Evolutionary conservation across 1,140 invertebrate species (phyloP).

Genomic region (Homalodisca vitripennis): DNA sequence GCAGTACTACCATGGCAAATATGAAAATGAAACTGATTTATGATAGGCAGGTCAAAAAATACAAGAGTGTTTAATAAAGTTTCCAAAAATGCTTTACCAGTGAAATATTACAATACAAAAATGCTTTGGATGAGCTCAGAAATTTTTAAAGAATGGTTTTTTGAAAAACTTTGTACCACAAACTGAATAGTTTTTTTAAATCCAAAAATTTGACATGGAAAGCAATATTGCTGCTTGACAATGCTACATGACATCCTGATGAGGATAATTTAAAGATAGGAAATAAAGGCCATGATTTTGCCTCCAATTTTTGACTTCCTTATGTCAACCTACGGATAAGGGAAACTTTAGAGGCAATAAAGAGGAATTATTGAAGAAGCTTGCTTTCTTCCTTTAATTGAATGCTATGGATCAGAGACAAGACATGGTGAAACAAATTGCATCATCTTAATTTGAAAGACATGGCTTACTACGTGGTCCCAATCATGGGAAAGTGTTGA

Average conservation of each 20-base stretch:
- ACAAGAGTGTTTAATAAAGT: slow-evolving; percentile 42
- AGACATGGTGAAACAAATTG: slow-evolving; percentile 11
- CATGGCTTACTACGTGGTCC: slow-evolving; percentile 2
- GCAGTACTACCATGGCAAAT: slow-evolving; percentile 41
- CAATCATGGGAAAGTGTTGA: not conserved
- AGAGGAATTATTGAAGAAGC: slow-evolving; percentile 25
- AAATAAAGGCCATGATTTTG: slow-evolving; percentile 36
- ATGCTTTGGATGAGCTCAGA: slow-evolving; percentile 46
- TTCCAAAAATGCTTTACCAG: slow-evolving; percentile 39
- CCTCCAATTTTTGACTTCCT: slow-evolving; percentile 34
- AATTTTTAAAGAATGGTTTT: slow-evolving; percentile 47
- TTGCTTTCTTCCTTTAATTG: not conserved
- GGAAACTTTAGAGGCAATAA: slow-evolving; percentile 31
- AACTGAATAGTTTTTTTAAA: slow-evolving; percentile 40
- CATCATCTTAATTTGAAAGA: slow-evolving; percentile 3
- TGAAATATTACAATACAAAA: slow-evolving; percentile 44
- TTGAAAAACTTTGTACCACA: slow-evolving; percentile 23
- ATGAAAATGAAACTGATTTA: slow-evolving; percentile 42
- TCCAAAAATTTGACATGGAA: slow-evolving; percentile 43
- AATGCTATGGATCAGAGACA: not conserved
- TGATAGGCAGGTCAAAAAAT: slow-evolving; percentile 44
- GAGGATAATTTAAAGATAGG: slow-evolving; percentile 16
- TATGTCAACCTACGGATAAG: slow-evolving; percentile 34
- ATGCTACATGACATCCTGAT: slow-evolving; percentile 42
- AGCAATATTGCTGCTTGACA: slow-evolving; percentile 48